phyloP scores from a whole-genome alignment of 2,797 vertebrate species.

The Poecilia velifera region DNA sequence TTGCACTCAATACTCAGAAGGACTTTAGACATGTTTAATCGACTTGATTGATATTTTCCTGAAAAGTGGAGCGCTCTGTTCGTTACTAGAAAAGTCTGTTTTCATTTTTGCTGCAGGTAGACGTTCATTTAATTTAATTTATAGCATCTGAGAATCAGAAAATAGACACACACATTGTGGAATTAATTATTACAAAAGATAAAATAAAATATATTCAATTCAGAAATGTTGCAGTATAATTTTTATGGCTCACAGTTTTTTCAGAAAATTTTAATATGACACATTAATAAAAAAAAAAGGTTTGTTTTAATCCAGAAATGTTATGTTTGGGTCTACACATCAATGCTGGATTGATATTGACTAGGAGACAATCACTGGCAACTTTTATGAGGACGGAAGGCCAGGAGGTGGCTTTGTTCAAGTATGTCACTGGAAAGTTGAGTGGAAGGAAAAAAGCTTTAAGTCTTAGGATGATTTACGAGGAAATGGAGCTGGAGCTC shows the following conservation, averaged over 20 bases:
- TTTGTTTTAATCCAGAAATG: neutral
- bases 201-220: neutral
- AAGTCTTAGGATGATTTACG: neutral
- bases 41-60: slow-evolving; percentile 25
- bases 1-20: neutral
- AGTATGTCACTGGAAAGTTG: neutral
- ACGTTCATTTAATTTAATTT: neutral
- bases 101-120: neutral
- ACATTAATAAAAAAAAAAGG: neutral
- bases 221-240: too few relatives aligned
- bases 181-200: neutral
- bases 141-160: neutral
- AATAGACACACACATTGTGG: neutral
- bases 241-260: neutral
- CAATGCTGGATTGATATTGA: neutral
- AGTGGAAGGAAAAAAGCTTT: neutral
- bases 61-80: slow-evolving; percentile 46
- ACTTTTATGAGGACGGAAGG: neutral
- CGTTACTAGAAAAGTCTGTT: slow-evolving; percentile 8
- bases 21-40: slow-evolving; percentile 22
- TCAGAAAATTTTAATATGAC: too few relatives aligned
- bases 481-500: neutral
- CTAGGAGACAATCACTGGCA: neutral
- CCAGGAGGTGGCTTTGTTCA: neutral
- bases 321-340: neutral